Evolutionary conservation across 2,113 vertebrate genomes (phyloP).

Genomic region (Leptobrachium leishanense): DNA sequence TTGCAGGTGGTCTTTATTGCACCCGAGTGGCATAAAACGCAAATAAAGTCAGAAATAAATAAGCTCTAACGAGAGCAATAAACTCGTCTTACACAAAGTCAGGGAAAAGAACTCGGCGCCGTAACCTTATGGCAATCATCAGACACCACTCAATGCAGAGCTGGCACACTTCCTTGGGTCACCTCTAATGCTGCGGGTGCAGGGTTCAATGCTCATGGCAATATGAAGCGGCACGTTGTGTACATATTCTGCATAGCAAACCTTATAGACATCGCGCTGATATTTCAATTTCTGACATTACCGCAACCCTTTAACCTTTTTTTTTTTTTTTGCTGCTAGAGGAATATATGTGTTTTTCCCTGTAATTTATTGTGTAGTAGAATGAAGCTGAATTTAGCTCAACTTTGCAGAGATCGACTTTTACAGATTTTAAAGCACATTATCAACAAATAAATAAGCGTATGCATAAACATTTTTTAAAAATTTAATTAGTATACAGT

Average conservation of each 20-base stretch:
- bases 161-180: neutral
- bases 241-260: neutral
- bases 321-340: neutral
- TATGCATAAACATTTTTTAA: too few relatives aligned
- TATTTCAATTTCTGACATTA: neutral
- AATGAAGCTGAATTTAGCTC: too few relatives aligned
- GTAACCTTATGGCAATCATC: neutral
- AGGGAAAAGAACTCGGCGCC: neutral
- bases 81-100: neutral
- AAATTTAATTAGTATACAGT: too few relatives aligned
- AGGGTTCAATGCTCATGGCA: neutral
- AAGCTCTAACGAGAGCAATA: neutral
- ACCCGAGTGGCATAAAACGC: neutral
- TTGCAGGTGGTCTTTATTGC: slow-evolving; percentile 16
- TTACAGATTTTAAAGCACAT: too few relatives aligned
- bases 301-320: neutral
- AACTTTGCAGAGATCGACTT: too few relatives aligned
- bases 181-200: neutral
- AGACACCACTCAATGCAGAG: neutral
- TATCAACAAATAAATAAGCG: too few relatives aligned
- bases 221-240: neutral
- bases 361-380: neutral
- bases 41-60: neutral
- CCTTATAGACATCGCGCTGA: neutral
- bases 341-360: neutral